Evolutionary conservation across 2,797 vertebrate species (phyloP).

Genomic region (Salmo trutta): DNA sequence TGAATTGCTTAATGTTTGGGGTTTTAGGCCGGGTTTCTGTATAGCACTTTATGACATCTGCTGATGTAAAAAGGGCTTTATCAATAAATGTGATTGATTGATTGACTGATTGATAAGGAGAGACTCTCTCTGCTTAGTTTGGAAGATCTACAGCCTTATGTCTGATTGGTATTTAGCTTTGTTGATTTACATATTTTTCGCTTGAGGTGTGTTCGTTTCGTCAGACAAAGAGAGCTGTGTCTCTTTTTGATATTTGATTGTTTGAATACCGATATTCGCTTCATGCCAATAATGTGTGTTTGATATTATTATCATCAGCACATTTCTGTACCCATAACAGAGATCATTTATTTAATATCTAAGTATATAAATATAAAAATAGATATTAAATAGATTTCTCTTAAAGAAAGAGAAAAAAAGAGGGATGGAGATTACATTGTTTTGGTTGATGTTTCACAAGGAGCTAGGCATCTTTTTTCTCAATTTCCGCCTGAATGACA

Average conservation of each 20-base stretch:
- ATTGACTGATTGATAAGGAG: too few species aligned
- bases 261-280: constrained; percentile 47
- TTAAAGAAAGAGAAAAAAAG: constrained; percentile 4
- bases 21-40: too few species aligned
- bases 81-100: neutral
- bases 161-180: constrained; percentile 33
- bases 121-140: constrained; percentile 6
- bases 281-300: constrained; percentile 49
- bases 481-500: too few species aligned
- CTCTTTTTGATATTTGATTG: constrained; percentile 21
- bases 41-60: too few species aligned
- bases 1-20: too few species aligned
- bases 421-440: constrained; percentile 1
- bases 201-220: constrained; percentile 15
- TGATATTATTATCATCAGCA: constrained; percentile 45
- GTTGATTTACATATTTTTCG: constrained; percentile 39
- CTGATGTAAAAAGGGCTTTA: too few species aligned
- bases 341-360: too few species aligned
- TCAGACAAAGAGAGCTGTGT: constrained; percentile 50
- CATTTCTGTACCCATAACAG: constrained; percentile 30
- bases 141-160: constrained; percentile 46
- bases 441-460: neutral
- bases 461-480: neutral
- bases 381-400: constrained; percentile 32
- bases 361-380: constrained; percentile 6